Base-by-base conservation (phyloP, 2,113 vertebrate species). In the Notothenia rossii region DNA sequence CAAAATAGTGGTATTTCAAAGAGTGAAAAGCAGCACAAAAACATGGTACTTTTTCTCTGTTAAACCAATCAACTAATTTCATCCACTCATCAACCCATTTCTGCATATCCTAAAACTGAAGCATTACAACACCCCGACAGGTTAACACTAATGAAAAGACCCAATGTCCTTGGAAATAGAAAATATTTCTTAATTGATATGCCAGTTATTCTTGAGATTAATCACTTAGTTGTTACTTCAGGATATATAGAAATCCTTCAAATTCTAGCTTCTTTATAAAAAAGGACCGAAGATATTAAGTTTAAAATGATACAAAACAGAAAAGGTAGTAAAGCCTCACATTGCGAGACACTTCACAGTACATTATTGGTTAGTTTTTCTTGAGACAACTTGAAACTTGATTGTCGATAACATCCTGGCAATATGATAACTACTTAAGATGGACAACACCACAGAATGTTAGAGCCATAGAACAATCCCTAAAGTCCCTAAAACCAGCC, bases 11-110 rank as follows among this genome's bases (percentile, higher is more conserved):
- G 15, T 5, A 72, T 36, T 62, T 62, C 40, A 36, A 58, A 61
- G 12, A 50, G 17, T 58, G 12, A 54, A 70, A 69, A 40, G 5
- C 46, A 70, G 70, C n/a, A 45, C 64, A 65, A 29, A 29, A 29
- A 29, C 29, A 29, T 29, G 29, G 56, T n/a, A 77, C 7, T 40
- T 53, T 40, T 40, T 40, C 36, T 40, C 36, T 40, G 5, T 40
- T 40, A 5, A 36, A 36, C 7, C 36, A 36, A 14, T 59, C 11
- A 48, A 55, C 14, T 29, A 3, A 55, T 7, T 40, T 40, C 72
- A 14, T 59, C 11, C 33, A 55, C 10, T 29, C 2, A 55, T 36
- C 4, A n/a, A 29, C 51, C 63, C 11, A 7, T 40, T 67, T 75
- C 25, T 36, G 62, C 43, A 3, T 49, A 17, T 48, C 45, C 9